Percentiles rank a stretch among this genome's conserved stretches.
Conservation (phyloP, 1,140 invertebrate species). For the Lordiphosa collinella region DNA sequence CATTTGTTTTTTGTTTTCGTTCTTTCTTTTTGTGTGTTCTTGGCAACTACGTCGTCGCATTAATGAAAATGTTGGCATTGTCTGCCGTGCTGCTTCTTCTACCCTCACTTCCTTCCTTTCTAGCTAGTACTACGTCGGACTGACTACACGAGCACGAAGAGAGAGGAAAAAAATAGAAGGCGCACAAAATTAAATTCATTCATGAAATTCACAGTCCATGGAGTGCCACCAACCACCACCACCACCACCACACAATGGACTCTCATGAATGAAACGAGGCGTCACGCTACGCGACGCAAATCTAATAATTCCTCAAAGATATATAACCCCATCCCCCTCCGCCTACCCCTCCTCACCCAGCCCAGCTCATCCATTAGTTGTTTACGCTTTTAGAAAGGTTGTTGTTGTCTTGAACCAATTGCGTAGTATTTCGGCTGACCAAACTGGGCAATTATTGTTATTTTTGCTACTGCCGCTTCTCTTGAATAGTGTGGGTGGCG, state of each 20-base stretch:
- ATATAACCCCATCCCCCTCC: no score
- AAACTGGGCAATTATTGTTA: constrained; percentile 48
- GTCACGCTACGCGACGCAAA: constrained; percentile 12
- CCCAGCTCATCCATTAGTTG: neutral
- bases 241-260: no score
- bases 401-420: neutral
- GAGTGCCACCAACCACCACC: neutral
- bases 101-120: constrained; percentile 71
- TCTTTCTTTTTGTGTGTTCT: constrained; percentile 35
- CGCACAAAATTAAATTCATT: constrained; percentile 66
- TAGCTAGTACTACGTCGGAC: constrained; percentile 43
- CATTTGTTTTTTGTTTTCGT: constrained; percentile 34
- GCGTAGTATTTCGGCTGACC: constrained; percentile 16
- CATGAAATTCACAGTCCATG: constrained; percentile 55
- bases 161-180: constrained; percentile 10
- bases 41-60: constrained; percentile 67
- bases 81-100: constrained; percentile 44
- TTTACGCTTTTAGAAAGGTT: constrained; percentile 4
- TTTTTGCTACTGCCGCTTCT: constrained; percentile 19
- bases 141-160: constrained; percentile 44
- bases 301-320: no score
- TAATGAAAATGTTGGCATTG: constrained; percentile 77
- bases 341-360: no score
- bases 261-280: constrained; percentile 35
- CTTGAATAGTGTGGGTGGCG: neutral